Evolutionary conservation across 92 coral and sea anemone genomes (phyloP).

Genomic region (Bergia sp.): DNA sequence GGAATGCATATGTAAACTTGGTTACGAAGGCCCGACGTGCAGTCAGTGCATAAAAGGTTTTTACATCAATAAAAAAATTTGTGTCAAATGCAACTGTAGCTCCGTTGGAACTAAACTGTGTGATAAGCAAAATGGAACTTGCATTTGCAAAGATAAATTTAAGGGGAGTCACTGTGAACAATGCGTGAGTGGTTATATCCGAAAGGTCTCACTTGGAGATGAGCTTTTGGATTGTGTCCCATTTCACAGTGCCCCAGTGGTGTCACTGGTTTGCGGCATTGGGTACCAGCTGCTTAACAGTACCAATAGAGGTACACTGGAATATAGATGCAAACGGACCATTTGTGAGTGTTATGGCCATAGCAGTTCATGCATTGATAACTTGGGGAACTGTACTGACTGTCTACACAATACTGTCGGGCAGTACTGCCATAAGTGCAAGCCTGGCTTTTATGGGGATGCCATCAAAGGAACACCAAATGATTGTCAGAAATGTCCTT

Average conservation of each 20-base stretch:
- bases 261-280: conserved; percentile 32
- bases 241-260: conserved; percentile 42
- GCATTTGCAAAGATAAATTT: conserved; percentile 32
- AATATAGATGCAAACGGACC: conserved; percentile 10
- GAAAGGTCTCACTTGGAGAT: not conserved
- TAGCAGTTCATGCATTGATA: conserved; percentile 42
- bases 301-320: not conserved
- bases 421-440: conserved; percentile 54
- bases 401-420: conserved; percentile 51
- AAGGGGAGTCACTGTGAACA: conserved; percentile 11
- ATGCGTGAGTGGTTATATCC: conserved; percentile 14
- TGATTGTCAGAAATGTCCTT: conserved; percentile 39
- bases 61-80: conserved; percentile 19
- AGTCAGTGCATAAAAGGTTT: conserved; percentile 55
- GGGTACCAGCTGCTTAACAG: conserved; percentile 33
- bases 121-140: conserved; percentile 32
- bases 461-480: conserved; percentile 42
- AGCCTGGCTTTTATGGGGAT: conserved; percentile 61
- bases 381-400: conserved; percentile 50
- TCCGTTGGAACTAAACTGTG: conserved; percentile 15
- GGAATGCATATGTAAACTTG: conserved; percentile 42
- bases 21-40: conserved; percentile 52
- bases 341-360: conserved; percentile 41
- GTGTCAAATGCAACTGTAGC: conserved; percentile 27
- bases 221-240: conserved; percentile 32